Evolutionary conservation across 2,888 invertebrate genomes (phyloP).

Genomic region (Tholera decimalis): DNA sequence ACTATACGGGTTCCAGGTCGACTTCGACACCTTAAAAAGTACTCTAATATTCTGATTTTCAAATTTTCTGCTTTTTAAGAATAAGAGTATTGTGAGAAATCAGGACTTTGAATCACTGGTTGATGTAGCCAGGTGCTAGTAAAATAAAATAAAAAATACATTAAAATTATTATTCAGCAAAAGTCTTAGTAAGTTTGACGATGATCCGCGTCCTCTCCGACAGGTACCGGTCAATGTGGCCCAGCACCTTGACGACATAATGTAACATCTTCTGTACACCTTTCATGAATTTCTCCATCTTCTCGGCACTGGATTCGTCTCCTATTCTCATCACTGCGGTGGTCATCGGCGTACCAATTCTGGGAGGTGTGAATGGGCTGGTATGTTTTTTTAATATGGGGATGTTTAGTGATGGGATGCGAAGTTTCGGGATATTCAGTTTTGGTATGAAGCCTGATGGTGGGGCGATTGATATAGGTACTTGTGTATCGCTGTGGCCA

Average conservation of each 20-base stretch:
- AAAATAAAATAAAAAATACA: too few relatives aligned
- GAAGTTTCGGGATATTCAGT: constrained; percentile 72
- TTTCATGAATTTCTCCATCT: constrained; percentile 85
- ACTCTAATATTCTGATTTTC: too few relatives aligned
- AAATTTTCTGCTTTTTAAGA: too few relatives aligned
- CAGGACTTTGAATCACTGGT: too few relatives aligned
- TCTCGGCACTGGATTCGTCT: constrained; percentile 83
- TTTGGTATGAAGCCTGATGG: constrained; percentile 80
- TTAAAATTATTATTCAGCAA: constrained; percentile 80
- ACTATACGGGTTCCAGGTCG: too few relatives aligned
- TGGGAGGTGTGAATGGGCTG: constrained; percentile 71
- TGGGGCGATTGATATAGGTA: constrained; percentile 76
- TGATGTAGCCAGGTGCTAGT: too few relatives aligned
- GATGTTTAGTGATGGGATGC: constrained; percentile 74
- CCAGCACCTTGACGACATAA: constrained; percentile 85
- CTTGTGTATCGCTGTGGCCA: constrained; percentile 76
- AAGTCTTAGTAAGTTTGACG: constrained; percentile 83
- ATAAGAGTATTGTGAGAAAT: too few relatives aligned
- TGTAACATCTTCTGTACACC: constrained; percentile 86
- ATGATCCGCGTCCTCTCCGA: constrained; percentile 85
- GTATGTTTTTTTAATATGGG: constrained; percentile 73
- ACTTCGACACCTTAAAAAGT: too few relatives aligned
- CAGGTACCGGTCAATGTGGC: constrained; percentile 85
- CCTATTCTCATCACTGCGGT: constrained; percentile 70
- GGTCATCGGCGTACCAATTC: constrained; percentile 75